A percentile compares a stretch with the other conserved stretches of the same genome.
These are phyloP conservation scores for Choreutis nemorana DNA, from an alignment of 2,888 invertebrate genomes.

Conservation along the genomic window DNA sequence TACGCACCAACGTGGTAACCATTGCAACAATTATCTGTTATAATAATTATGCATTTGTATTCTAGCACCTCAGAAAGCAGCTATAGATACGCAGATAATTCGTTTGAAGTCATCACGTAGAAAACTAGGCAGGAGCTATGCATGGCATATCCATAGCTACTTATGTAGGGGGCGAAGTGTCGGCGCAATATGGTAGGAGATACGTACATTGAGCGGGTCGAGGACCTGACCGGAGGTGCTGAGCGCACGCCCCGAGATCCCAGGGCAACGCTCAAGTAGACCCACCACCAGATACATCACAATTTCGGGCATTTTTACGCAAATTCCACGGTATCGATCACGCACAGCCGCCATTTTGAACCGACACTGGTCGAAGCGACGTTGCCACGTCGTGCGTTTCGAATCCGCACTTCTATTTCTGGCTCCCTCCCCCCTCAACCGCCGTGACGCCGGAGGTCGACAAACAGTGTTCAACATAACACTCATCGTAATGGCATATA, in stretches of 20 bases:
- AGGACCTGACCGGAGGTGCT: slow-evolving; percentile 43
- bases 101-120: slow-evolving; percentile 29
- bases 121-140: slow-evolving; percentile 19
- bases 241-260: slow-evolving; percentile 43
- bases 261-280: slow-evolving; percentile 53
- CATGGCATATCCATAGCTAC: slow-evolving; percentile 40
- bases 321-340: slow-evolving; percentile 64
- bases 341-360: slow-evolving; percentile 66
- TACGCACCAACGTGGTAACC: slow-evolving; percentile 19
- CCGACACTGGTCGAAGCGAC: slow-evolving; percentile 59
- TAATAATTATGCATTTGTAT: too few species aligned
- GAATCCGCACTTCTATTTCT: slow-evolving; percentile 60
- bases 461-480: slow-evolving; percentile 52
- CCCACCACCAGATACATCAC: slow-evolving; percentile 58
- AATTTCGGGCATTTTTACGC: slow-evolving; percentile 53
- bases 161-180: slow-evolving; percentile 35
- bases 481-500: slow-evolving; percentile 35
- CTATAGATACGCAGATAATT: slow-evolving; percentile 30
- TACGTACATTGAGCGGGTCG: slow-evolving; percentile 59
- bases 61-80: slow-evolving; percentile 20
- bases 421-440: slow-evolving; percentile 34
- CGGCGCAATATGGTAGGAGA: slow-evolving; percentile 59
- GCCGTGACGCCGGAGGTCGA: slow-evolving; percentile 38
- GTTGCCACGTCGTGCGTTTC: slow-evolving; percentile 60
- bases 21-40: slow-evolving; percentile 25